phyloP scores from a whole-genome alignment of 2,888 invertebrate genomes.

The Cremastinae sp. region DNA sequence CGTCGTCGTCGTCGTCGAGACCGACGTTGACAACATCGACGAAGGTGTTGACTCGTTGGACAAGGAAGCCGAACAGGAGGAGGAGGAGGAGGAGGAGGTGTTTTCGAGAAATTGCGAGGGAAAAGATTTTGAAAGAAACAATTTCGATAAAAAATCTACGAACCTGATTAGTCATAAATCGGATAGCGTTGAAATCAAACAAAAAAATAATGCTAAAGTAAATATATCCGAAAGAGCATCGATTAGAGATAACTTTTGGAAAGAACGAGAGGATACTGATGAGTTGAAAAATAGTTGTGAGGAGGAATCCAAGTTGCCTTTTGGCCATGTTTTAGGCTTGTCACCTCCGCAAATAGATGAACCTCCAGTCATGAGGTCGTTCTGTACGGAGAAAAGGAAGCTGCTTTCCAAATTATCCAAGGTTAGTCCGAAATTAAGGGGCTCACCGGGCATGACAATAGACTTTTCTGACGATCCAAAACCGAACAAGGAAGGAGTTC shows the following conservation, averaged over 20 bases:
- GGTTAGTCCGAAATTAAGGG: slow-evolving; percentile 81
- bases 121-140: slow-evolving; percentile 42
- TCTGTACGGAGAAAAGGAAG: slow-evolving; percentile 19
- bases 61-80: slow-evolving; percentile 36
- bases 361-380: background rate
- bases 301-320: background rate
- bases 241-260: slow-evolving; percentile 30
- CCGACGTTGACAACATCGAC: slow-evolving; percentile 21
- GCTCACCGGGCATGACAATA: slow-evolving; percentile 84
- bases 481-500: slow-evolving; percentile 83
- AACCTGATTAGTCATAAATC: slow-evolving; percentile 37
- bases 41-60: slow-evolving; percentile 34
- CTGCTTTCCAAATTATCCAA: slow-evolving; percentile 59
- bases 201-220: slow-evolving; percentile 51
- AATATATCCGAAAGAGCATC: too few relatives aligned
- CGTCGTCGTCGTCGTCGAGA: slow-evolving; percentile 7
- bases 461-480: slow-evolving; percentile 83
- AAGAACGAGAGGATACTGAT: background rate
- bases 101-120: slow-evolving; percentile 11
- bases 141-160: slow-evolving; percentile 49
- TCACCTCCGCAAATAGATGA: slow-evolving; percentile 62
- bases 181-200: slow-evolving; percentile 5
- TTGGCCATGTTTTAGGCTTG: slow-evolving; percentile 54
- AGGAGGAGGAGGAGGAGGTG: too few relatives aligned
- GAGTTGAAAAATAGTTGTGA: background rate